phyloP scores from a whole-genome alignment of 1,140 invertebrate species.

The Cotesia chilonis region DNA sequence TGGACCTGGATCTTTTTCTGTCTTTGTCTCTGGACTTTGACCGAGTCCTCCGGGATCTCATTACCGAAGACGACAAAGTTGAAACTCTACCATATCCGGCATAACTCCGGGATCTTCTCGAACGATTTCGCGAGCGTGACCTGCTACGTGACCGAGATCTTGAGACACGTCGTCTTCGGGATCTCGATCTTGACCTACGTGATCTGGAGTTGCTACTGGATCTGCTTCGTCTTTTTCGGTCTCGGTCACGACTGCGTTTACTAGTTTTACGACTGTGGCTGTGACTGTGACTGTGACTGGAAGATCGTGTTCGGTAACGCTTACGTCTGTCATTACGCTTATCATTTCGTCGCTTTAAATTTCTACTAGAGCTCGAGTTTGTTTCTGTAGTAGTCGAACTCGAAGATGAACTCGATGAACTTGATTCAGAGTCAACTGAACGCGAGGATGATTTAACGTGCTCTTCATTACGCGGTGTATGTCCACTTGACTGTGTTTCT shows the following conservation, averaged over 20 bases:
- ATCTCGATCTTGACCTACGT: slow-evolving; percentile 52
- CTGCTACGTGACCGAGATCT: slow-evolving; percentile 45
- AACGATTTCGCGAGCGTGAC: slow-evolving; percentile 34
- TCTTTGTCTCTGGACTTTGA: slow-evolving; percentile 48
- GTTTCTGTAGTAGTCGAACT: not conserved
- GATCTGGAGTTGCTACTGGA: slow-evolving; percentile 50
- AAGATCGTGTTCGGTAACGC: slow-evolving; percentile 22
- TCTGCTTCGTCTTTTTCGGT: slow-evolving; percentile 24
- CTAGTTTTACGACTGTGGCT: not conserved
- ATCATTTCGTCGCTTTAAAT: slow-evolving; percentile 46
- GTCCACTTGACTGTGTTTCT: slow-evolving; percentile 58
- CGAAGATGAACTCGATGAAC: slow-evolving; percentile 26
- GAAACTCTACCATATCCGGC: slow-evolving; percentile 41
- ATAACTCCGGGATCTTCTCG: slow-evolving; percentile 22
- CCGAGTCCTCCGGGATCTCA: slow-evolving; percentile 40
- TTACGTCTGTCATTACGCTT: slow-evolving; percentile 41
- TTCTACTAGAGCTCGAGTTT: slow-evolving; percentile 41
- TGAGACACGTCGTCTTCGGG: slow-evolving; percentile 32
- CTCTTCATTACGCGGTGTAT: slow-evolving; percentile 49
- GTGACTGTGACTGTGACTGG: not conserved
- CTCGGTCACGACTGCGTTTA: slow-evolving; percentile 9
- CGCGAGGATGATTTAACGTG: slow-evolving; percentile 46
- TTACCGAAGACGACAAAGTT: slow-evolving; percentile 41
- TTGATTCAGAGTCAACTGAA: slow-evolving; percentile 52
- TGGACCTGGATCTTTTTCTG: slow-evolving; percentile 53